Evolutionary conservation across 2,797 vertebrate species (phyloP), one percentile per base, ranked within the genome.

Genomic region (Chiroxiphia lanceolata): DNA sequence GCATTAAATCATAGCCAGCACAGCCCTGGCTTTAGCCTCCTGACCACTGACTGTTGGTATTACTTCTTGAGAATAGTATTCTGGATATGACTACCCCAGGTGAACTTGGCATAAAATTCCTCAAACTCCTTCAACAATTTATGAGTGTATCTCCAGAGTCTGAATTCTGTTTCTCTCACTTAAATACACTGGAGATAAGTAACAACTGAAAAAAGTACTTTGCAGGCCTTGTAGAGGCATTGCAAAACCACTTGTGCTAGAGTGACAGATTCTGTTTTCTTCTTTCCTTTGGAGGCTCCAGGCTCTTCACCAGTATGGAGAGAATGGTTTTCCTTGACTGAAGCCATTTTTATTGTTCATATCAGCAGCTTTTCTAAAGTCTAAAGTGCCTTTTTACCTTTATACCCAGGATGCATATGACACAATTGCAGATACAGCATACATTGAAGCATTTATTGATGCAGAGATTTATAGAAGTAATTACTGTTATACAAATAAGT

Each of bases 391-490:
- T 60, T 89, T 90, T 87, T 78, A 78, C 48, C 17, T 3, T 87
- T 83, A 51, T 31, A 64, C 11, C 3, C 7, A 40, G 26, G 20
- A 60, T 61, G 6, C 27, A 13, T 51, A 70, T 38, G 75, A 87
- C 74, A 92, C 33, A 78, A 38, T 17, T 13, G 33, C 80, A 95
- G 38, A 68, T 21, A 64, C 7, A 78, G 45, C 21, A 71, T 29
- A 75, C 17, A 31, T 1, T 57, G 38, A 84, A 92, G 42, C 45
- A 71, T 95, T 94, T 94, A 95, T 84, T 92, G 34, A 91, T 84
- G 16, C 4, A 76, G 6, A 36, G 44, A 69, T 92, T 81, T 84
- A 87, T 68, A 64, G 68, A 96, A 89, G 23, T 40, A 64, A 70
- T 83, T 36, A 68, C n/a, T 50, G 8, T 76, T 87, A 86, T 5